Base-by-base conservation (phyloP, 2,113 vertebrate genomes). In the Pterocles gutturalis region DNA sequence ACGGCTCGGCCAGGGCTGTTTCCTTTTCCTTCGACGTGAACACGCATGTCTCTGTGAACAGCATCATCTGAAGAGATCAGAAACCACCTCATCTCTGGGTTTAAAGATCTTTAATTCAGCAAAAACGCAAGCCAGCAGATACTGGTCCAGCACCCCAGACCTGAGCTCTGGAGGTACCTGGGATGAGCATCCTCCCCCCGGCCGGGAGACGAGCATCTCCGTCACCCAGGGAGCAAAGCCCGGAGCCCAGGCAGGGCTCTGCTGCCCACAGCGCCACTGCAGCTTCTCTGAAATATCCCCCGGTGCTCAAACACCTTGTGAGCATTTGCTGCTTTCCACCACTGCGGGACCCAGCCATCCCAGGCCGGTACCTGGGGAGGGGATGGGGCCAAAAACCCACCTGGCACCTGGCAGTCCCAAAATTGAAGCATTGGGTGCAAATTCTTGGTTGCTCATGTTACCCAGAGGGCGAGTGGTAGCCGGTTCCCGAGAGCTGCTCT, bases 171-270 rank as follows among this genome's bases (percentile, higher is more conserved):
- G 58, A 69, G 49, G 19, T 8, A 13, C 31, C 28, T 62, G 53
- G 34, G 25, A 43, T 20, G 55, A 58, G 31, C 29, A 10, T 82
- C 28, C 34, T 81, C 26, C 33, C 36, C 57, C 38, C 0, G 3
- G 6, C 19, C 3, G 1, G 71, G 28, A 66, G 36, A 75, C 0
- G 0, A 81, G n/a, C 31, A 34, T 4, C 33, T 69, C 48, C 0
- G 0, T n/a, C 89, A 48, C 54, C n/a, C 45, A n/a, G 58, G 25
- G 36, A 71, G 57, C 71, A 83, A 36, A n/a, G 48, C 38, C 57
- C 31, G 3, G 2, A 0, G 1, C 53, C 34, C 66, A 34, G 54
- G 8, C 49, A n/a, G 3, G 7, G 29, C 36, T 83, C 38, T 76
- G 55, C 80, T 83, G 60, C 41, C 45, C 6, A 4, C 45, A 45